Evolutionary conservation across 2,888 invertebrate species (phyloP).

Genomic region (Cataglyphis altisquamis): DNA sequence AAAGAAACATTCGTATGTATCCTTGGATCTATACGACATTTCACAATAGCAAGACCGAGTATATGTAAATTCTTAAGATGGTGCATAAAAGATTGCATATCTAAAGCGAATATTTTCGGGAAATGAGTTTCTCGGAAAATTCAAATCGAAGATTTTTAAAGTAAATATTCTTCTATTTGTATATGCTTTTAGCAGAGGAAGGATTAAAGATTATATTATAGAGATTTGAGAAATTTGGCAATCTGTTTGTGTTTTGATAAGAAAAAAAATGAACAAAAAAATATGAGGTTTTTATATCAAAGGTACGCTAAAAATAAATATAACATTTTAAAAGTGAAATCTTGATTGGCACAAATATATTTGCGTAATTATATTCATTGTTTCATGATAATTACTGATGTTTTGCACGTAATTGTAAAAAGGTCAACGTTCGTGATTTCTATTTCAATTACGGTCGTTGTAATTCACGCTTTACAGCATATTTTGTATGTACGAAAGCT

Average conservation of each 20-base stretch:
- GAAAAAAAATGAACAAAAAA: neutral
- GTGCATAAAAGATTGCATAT: conserved; percentile 20
- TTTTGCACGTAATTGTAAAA: neutral
- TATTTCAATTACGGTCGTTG: conserved; percentile 47
- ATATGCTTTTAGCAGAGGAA: neutral
- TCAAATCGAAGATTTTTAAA: neutral
- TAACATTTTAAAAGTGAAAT: neutral
- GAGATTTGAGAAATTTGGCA: neutral
- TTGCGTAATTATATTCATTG: neutral
- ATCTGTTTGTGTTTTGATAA: neutral
- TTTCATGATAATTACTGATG: neutral
- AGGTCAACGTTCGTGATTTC: neutral
- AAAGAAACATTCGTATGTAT: conserved; percentile 12
- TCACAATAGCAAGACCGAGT: conserved; percentile 26
- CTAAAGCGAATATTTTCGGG: conserved; percentile 24
- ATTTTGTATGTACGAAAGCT: neutral
- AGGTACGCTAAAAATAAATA: neutral
- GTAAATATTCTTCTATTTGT: neutral
- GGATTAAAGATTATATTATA: neutral
- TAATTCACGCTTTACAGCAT: conserved; percentile 40
- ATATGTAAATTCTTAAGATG: conserved; percentile 38
- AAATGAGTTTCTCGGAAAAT: conserved; percentile 6
- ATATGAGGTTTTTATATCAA: neutral
- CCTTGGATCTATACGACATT: conserved; percentile 22
- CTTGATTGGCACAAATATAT: neutral